These are phyloP conservation scores for Pseudonaja textilis DNA, from an alignment of 2,113 vertebrate genomes.

Conservation along the genomic window DNA sequence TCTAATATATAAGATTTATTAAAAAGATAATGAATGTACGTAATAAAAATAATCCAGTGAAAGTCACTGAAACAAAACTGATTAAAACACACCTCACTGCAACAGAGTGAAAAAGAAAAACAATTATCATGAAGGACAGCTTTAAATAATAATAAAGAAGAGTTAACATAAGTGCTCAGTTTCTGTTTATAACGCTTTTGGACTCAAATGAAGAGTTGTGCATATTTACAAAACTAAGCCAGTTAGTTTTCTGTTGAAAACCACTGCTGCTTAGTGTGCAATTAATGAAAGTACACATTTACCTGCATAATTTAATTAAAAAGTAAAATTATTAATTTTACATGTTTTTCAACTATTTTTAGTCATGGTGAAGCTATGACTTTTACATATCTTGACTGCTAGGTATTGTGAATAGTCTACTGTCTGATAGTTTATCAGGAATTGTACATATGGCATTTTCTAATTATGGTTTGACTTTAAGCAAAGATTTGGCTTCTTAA, in stretches of 20 bases:
- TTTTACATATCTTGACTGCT: background rate
- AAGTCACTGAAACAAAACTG: background rate
- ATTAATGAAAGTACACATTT: background rate
- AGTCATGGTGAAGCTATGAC: background rate
- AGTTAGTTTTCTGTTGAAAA: background rate
- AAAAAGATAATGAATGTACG: conserved; percentile 12
- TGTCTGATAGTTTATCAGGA: background rate
- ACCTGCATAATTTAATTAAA: background rate
- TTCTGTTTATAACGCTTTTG: background rate
- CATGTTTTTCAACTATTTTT: background rate
- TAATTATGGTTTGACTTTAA: background rate
- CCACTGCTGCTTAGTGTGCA: background rate
- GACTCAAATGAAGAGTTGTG: background rate
- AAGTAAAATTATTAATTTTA: background rate
- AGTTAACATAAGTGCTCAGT: background rate
- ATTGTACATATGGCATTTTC: background rate
- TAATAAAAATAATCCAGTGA: conserved; percentile 1
- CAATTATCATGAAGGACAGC: background rate
- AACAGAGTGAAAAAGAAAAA: background rate
- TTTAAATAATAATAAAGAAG: background rate
- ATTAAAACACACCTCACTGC: background rate
- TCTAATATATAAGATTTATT: conserved; percentile 52
- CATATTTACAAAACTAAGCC: background rate
- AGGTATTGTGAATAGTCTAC: background rate
- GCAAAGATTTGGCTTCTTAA: background rate